Conservation (phyloP, 2,888 invertebrate genomes). For the Muschampia plurimacula region DNA sequence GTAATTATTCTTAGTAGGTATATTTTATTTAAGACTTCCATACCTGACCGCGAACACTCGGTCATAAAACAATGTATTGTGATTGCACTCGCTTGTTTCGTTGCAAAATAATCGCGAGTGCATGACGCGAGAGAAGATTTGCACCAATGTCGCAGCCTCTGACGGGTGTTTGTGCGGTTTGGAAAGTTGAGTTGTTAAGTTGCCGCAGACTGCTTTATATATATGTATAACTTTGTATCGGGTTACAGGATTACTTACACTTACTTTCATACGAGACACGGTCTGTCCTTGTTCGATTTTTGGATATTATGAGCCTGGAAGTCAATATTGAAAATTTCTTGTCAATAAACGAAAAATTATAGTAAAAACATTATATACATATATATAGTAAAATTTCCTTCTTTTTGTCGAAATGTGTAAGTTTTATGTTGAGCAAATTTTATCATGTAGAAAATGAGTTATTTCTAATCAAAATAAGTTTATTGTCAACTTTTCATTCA, state of each 20-base stretch:
- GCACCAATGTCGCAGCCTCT: conserved; percentile 18
- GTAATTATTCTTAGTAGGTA: neutral
- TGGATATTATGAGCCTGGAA: neutral
- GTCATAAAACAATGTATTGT: conserved; percentile 21
- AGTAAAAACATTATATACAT: too few relatives aligned
- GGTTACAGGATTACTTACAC: neutral
- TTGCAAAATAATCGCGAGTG: conserved; percentile 10
- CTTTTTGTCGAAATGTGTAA: too few relatives aligned
- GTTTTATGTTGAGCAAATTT: too few relatives aligned
- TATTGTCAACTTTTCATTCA: neutral
- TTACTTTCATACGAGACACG: neutral
- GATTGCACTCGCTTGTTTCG: conserved; percentile 11
- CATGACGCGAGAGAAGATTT: conserved; percentile 9
- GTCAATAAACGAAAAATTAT: too few relatives aligned
- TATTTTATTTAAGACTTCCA: neutral
- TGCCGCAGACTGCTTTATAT: neutral
- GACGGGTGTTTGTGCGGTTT: conserved; percentile 18
- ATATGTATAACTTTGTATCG: neutral
- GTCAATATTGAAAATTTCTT: too few relatives aligned
- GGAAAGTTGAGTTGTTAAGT: conserved; percentile 13
- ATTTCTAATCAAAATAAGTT: neutral
- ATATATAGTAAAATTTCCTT: too few relatives aligned
- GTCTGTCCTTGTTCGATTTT: neutral
- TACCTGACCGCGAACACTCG: conserved; percentile 13
- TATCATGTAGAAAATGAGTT: too few relatives aligned